Percentiles rank a stretch among this genome's conserved stretches.
Conservation (phyloP, 2,888 invertebrate genomes). For the Panorpa germanica region DNA sequence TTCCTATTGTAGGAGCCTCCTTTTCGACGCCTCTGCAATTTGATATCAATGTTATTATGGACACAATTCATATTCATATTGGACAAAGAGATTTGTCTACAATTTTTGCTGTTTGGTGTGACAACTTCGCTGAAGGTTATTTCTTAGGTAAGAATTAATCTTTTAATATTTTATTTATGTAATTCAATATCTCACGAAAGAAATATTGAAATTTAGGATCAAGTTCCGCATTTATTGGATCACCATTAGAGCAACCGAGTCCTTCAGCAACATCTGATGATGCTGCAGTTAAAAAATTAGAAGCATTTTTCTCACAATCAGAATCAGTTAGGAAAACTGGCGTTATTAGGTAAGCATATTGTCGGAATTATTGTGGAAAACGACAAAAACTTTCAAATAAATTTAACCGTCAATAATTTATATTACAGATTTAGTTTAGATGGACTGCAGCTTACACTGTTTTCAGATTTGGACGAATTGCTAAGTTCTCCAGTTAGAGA, state of each 20-base stretch:
- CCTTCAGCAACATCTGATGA: slow-evolving; percentile 27
- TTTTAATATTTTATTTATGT: no score
- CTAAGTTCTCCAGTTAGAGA: slow-evolving; percentile 57
- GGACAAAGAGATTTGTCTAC: slow-evolving; percentile 60
- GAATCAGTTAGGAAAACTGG: slow-evolving; percentile 43
- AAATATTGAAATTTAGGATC: no score
- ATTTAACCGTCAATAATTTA: slow-evolving; percentile 15
- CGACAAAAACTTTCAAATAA: slow-evolving; percentile 8
- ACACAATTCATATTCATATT: slow-evolving; percentile 43
- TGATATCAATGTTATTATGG: slow-evolving; percentile 46
- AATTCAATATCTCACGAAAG: no score
- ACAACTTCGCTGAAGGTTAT: slow-evolving; percentile 44
- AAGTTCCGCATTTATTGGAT: no score
- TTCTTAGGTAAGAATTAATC: slow-evolving; percentile 25
- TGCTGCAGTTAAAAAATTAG: slow-evolving; percentile 41
- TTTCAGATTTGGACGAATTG: slow-evolving; percentile 54
- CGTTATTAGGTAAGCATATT: slow-evolving; percentile 23
- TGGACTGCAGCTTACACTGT: slow-evolving; percentile 47
- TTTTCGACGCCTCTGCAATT: slow-evolving; percentile 28
- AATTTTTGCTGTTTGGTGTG: slow-evolving; percentile 47
- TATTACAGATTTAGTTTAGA: slow-evolving; percentile 38
- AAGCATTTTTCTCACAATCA: slow-evolving; percentile 52
- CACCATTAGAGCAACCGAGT: no score
- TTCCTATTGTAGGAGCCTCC: slow-evolving; percentile 14
- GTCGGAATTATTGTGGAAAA: background rate